Evolutionary conservation across 2,888 invertebrate genomes (phyloP), one percentile per base, ranked within the genome.

Genomic region (Abrostola triplasia): DNA sequence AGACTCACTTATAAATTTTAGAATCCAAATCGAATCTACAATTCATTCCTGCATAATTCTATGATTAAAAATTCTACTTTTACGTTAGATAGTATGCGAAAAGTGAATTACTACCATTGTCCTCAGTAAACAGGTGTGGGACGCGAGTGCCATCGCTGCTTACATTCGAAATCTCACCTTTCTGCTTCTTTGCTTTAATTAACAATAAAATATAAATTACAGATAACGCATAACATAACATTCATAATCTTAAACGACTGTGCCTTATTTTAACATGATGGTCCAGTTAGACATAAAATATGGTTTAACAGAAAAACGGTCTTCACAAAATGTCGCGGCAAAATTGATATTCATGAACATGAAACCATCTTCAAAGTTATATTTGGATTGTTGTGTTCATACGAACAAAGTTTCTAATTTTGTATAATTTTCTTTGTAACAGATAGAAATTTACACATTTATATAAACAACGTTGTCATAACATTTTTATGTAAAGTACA

Each of bases 121-220:
- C 90, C 67, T 90, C 88, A 68, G 83, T 80, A 87, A 80, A 87
- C 73, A 84, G 84, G 79, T 82, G 85, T 80, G 88, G 90, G 78
- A 76, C 84, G 69, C 86, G 88, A 82, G 80, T 84, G 68, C 87
- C 90, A 74, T 88, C 90, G 77, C 88, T 77, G 89, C 85, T 84
- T 84, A 90, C 83, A 88, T 89, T 90, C 77, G 88, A 80, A 76
- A 91, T 86, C 73, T 89, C 92, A 87, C 88, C 88, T 88, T 89
- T 94, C 88, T 85, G 89, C 93, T 92, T 93, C 93, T 89, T 93
- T 67, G 92, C 94, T 94, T 94, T 90, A 91, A 90, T 87, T 88
- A 88, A 92, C 84, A 92, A 91, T 82, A 87, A 86, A 83, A 83
- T 77, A 75, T 58, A 57, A 47, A 70, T 81, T 76, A 76, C 53